Percentiles rank a stretch among this genome's conserved stretches.
Evolutionary conservation across 2,113 vertebrate species (phyloP).

Genomic region (Menidia beryllina): DNA sequence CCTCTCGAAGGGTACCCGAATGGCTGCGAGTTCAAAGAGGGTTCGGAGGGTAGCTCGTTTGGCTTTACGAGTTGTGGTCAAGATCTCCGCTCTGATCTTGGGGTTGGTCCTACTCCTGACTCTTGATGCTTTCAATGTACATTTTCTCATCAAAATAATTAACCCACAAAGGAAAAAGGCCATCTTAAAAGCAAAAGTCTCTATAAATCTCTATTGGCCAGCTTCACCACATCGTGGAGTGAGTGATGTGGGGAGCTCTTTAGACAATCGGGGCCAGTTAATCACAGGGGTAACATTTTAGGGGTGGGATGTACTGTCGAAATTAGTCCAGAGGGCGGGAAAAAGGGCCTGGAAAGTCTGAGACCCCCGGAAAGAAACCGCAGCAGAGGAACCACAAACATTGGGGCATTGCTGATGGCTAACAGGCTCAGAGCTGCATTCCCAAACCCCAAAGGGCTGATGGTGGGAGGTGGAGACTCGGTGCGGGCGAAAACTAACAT

Average conservation of each 20-base stretch:
- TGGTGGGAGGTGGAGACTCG: conserved; percentile 7
- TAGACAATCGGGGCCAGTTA: conserved; percentile 2
- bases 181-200: neutral
- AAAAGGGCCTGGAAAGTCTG: conserved; percentile 46
- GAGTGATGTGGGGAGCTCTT: conserved; percentile 4
- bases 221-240: neutral
- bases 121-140: conserved; percentile 22
- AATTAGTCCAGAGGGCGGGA: conserved; percentile 18
- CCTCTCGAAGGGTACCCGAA: conserved; percentile 60
- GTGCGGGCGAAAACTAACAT: conserved; percentile 2
- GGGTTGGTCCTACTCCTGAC: conserved; percentile 24
- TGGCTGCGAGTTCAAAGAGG: conserved; percentile 54
- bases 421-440: conserved; percentile 16
- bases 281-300: conserved; percentile 21
- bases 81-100: conserved; percentile 53
- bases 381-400: conserved; percentile 52
- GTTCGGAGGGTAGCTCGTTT: conserved; percentile 39
- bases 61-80: conserved; percentile 65
- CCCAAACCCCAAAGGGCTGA: conserved; percentile 24
- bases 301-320: too few species aligned
- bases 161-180: conserved; percentile 1
- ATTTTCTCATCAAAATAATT: conserved; percentile 14
- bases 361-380: conserved; percentile 33
- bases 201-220: conserved; percentile 1
- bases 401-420: conserved; percentile 26